Evolutionary conservation across 1,140 invertebrate species (phyloP), one percentile per base, ranked within the genome.

Genomic region (Doryteuthis pealeii): DNA sequence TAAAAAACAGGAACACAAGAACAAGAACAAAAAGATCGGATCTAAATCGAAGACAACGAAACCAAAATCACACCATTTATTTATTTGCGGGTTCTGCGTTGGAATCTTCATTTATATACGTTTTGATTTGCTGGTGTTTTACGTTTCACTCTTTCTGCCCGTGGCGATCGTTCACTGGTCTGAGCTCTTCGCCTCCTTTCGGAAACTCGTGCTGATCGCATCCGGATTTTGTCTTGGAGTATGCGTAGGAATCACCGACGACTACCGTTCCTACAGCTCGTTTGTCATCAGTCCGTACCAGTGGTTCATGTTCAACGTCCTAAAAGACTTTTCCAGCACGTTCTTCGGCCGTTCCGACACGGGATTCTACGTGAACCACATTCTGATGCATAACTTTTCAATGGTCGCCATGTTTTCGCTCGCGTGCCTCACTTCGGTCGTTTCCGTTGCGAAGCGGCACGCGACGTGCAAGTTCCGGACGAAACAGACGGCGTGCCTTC

Each of bases 291-390:
- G 82, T 2, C 82, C 84, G 5, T 22, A 71, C 0, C 83, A 86
- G 49, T 87, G 85, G 85, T 77, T 82, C 26, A 71, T 74, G 18
- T 84, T 86, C 66, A 85, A 87, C 70, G 72, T 84, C 1, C 14
- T 72, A 14, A 77, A 76, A 26, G 78, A 81, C 54, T 76, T 78
- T 58, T 70, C 84, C 18, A 70, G 33, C 2, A 71, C 54, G 26
- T 73, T 86, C 12, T 85, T 84, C 72, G 81, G 80, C 30, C 31
- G 40, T 22, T 33, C 76, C 18, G 68, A 70, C 49, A 49, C 49
- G 12, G 18, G 65, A 5, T 33, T 75, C n/a, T 82, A 78, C 70
- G n/a, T 81, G 0, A n/a, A 70, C 15, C 74, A 76, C 14, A 73
- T 83, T 71, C 75, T 82, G 26, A 69, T 72, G 8, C 32, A 68